Percentiles rank a stretch among this genome's conserved stretches.
These are phyloP conservation scores for Thomomys bottae DNA, from an alignment of 2,113 vertebrate species.

Conservation along the genomic window DNA sequence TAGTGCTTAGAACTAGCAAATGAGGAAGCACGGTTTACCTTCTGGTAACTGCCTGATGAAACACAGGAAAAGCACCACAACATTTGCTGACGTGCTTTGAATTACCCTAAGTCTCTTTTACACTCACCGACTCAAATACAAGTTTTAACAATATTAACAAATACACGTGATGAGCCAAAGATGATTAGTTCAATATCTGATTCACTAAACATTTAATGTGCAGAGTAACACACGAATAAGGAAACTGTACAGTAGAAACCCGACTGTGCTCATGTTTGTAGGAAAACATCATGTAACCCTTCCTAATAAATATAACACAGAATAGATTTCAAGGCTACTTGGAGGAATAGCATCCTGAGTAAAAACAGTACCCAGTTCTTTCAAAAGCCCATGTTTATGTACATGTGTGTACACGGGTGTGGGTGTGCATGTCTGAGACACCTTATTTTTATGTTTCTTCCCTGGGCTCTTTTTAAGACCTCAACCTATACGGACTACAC, in stretches of 20 bases:
- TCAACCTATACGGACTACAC: neutral
- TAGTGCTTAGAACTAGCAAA: slow-evolving; percentile 62
- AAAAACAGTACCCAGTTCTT: neutral
- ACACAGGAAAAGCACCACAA: slow-evolving; percentile 64
- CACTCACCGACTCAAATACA: neutral
- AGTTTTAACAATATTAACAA: neutral
- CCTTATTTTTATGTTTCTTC: neutral
- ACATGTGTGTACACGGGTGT: neutral
- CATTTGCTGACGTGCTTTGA: neutral
- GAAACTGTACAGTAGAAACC: neutral
- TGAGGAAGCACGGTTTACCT: slow-evolving; percentile 54
- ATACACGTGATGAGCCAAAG: neutral
- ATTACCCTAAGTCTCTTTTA: neutral
- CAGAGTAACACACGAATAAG: slow-evolving; percentile 7
- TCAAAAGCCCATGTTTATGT: neutral
- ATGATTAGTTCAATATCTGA: neutral
- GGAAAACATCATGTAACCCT: slow-evolving; percentile 1
- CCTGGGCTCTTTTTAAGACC: neutral
- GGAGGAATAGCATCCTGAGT: neutral
- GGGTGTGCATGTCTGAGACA: neutral
- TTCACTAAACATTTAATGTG: neutral
- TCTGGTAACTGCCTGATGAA: slow-evolving; percentile 60
- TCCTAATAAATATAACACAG: neutral
- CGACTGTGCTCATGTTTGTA: neutral
- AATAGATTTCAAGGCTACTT: neutral